Evolutionary conservation across 2,797 vertebrate species (phyloP).

Genomic region (Helicolenus hilgendorfi): DNA sequence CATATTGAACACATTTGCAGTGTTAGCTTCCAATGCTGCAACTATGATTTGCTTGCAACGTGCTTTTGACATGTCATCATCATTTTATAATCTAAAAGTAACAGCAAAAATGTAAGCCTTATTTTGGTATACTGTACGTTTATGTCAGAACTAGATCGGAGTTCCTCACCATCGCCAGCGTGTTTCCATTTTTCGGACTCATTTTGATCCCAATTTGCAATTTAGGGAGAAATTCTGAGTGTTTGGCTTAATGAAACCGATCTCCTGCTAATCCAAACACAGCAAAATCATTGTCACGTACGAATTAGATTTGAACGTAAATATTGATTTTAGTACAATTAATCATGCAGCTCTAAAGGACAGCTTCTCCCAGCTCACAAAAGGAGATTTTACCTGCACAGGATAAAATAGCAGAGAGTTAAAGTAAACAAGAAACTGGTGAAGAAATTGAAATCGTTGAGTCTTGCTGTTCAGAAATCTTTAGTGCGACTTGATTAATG

Average conservation of each 20-base stretch:
- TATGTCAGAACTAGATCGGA: neutral
- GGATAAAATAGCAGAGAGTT: neutral
- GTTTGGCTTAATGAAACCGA: constrained; percentile 8
- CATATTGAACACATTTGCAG: constrained; percentile 5
- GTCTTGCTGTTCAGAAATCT: neutral
- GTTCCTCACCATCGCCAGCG: neutral
- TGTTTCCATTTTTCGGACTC: neutral
- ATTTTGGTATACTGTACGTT: neutral
- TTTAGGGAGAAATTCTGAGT: constrained; percentile 17
- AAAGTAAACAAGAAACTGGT: neutral
- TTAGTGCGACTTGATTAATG: constrained; percentile 2
- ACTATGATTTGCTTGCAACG: neutral
- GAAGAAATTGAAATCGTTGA: neutral
- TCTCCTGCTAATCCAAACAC: constrained; percentile 39
- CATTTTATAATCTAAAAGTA: neutral
- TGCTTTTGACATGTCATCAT: neutral
- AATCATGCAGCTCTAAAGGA: constrained; percentile 24
- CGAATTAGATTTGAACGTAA: constrained; percentile 25
- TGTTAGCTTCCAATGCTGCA: neutral
- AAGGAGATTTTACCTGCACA: neutral
- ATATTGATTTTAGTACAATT: constrained; percentile 49
- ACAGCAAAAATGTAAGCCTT: neutral
- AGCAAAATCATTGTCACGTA: constrained; percentile 15
- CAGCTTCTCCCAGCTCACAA: constrained; percentile 12
- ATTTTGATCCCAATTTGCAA: constrained; percentile 26